Base-by-base conservation (phyloP, 2,888 invertebrate genomes). In the Mythimna impura region DNA sequence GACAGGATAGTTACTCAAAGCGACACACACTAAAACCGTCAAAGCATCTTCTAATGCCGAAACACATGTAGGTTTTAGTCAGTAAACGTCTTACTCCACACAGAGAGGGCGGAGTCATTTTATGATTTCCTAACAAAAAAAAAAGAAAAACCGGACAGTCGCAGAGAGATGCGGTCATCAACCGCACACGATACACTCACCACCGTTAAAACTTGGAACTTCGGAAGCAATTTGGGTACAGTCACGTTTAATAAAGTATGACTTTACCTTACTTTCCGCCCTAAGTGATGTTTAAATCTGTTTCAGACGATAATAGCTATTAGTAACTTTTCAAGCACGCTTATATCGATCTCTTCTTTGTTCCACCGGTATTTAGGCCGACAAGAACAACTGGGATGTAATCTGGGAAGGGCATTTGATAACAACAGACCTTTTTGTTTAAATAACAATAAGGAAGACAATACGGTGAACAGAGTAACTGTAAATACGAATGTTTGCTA, bases 261-360 rank as follows among this genome's bases (percentile, higher is more conserved):
- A 66, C 69, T 61, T 68, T 78, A 81, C 83, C 86, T 86, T 83
- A 85, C 86, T 88, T 87, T 80, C 73, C 77, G 80, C 79, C 82
- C 77, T 80, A 76, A 78, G 70, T 83, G 69, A 87, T 88, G 84
- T 90, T 89, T 83, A 86, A 87, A 90, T 87, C 85, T 85, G 84
- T 89, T 88, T 81, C 81, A 82, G 80, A 82, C 83, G 84, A 84
- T 89, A 86, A 90, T 87, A 84, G 85, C 88, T 87, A 86, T 87
- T 87, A 87, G 81, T 76, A 86, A 86, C 78, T 88, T 88, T 83
- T 82, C 80, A 80, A 83, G 74, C 63, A 69, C 43, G 73, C 64
- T 73, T 73, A 65, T 80, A 87, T 87, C 81, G 88, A 89, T 86
- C 84, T 80, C 74, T 81, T 80, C 85, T 81, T 78, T 82, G 83